A percentile compares a stretch with the other conserved stretches of the same genome.
These are phyloP conservation scores for Cerastis rubricosa DNA, from an alignment of 2,888 invertebrate genomes.

Conservation along the genomic window DNA sequence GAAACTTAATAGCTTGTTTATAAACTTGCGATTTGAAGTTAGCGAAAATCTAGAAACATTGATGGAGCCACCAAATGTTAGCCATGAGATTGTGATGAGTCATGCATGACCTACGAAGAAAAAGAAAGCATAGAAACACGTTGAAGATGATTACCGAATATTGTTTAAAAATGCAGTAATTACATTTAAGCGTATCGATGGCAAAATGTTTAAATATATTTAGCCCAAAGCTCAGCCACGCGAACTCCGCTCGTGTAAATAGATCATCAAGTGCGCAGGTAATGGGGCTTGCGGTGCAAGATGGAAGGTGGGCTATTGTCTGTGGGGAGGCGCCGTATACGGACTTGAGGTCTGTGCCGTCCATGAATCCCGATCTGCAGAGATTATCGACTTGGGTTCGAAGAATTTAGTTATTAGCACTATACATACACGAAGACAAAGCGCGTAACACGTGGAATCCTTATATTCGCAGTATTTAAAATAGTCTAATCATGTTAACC, in stretches of 20 bases:
- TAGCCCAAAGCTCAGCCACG: too few relatives aligned
- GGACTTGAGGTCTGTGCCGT: too few relatives aligned
- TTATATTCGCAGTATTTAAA: constrained; percentile 17
- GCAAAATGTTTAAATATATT: too few relatives aligned
- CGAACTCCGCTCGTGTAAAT: too few relatives aligned
- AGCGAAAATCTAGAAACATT: neutral
- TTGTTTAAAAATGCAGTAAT: neutral
- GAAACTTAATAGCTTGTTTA: neutral
- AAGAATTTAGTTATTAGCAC: neutral
- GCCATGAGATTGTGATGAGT: too few relatives aligned
- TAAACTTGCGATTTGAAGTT: neutral
- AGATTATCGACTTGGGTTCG: too few relatives aligned
- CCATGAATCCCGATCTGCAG: too few relatives aligned
- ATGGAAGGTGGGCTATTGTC: too few relatives aligned
- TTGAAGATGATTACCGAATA: neutral
- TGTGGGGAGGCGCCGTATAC: too few relatives aligned
- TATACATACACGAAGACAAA: neutral
- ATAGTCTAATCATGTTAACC: constrained; percentile 22
- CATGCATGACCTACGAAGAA: neutral
- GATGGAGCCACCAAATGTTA: neutral
- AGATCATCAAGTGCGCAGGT: too few relatives aligned
- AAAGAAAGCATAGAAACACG: neutral
- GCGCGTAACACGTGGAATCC: constrained; percentile 11
- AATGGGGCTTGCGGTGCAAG: too few relatives aligned
- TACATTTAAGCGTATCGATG: too few relatives aligned